phyloP scores from a whole-genome alignment of 2,113 vertebrate genomes.

The Porphyrio hochstetteri region DNA sequence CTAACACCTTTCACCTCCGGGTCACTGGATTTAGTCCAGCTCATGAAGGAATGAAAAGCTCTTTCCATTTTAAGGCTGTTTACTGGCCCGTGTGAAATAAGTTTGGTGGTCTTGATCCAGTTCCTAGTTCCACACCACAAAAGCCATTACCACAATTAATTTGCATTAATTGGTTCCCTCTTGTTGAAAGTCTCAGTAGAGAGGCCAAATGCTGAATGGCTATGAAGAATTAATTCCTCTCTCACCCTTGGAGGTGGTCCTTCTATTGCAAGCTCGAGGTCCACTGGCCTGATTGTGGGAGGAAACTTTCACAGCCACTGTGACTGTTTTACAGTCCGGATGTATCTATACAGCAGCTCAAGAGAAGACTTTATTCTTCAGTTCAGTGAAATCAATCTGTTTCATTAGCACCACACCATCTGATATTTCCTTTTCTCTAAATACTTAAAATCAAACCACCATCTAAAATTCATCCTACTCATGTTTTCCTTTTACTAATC shows the following conservation, averaged over 20 bases:
- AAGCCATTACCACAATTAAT: slow-evolving; percentile 33
- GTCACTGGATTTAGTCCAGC: slow-evolving; percentile 16
- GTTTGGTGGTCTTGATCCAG: slow-evolving; percentile 8
- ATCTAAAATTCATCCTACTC: background rate
- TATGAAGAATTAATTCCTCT: slow-evolving; percentile 26
- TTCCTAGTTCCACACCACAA: slow-evolving; percentile 37
- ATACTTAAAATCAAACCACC: background rate
- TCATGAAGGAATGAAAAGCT: background rate
- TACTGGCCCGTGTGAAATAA: slow-evolving; percentile 11
- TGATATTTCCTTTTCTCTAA: background rate
- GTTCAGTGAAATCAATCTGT: background rate
- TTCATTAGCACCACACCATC: background rate
- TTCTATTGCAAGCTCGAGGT: background rate
- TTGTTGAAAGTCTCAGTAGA: background rate
- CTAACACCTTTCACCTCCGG: background rate
- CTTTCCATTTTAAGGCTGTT: slow-evolving; percentile 43
- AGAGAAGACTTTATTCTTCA: background rate
- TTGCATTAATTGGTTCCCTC: slow-evolving; percentile 45
- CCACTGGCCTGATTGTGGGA: background rate
- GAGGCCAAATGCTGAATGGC: slow-evolving; percentile 27
- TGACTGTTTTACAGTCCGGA: background rate
- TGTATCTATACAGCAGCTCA: background rate
- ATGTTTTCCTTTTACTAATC: background rate
- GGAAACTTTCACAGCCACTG: background rate
- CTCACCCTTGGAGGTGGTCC: slow-evolving; percentile 6